phyloP scores from a whole-genome alignment of 2,888 invertebrate species.

The Harpalus rufipes region DNA sequence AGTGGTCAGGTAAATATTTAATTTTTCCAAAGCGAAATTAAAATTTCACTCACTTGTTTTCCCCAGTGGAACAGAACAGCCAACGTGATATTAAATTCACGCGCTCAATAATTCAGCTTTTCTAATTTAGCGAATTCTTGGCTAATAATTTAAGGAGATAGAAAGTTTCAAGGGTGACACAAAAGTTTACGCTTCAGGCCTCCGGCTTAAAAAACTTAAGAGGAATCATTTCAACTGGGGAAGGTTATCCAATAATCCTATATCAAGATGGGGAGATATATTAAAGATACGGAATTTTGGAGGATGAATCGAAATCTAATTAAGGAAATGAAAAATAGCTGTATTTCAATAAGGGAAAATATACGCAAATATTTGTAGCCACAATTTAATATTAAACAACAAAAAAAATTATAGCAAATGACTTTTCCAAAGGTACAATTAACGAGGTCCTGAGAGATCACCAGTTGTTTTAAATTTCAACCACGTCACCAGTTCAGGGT shows the following conservation, averaged over 20 bases:
- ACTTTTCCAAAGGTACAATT: no score
- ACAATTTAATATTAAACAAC: no score
- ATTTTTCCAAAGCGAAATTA: constrained; percentile 46
- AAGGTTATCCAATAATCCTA: constrained; percentile 55
- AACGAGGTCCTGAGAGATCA: no score
- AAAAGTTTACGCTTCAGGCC: constrained; percentile 39
- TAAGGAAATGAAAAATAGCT: no score
- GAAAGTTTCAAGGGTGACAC: constrained; percentile 49
- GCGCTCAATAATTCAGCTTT: constrained; percentile 37
- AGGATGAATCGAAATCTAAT: no score
- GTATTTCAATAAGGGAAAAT: no score
- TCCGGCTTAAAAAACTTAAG: constrained; percentile 52
- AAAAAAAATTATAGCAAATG: no score
- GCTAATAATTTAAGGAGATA: constrained; percentile 53
- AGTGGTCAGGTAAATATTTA: constrained; percentile 45
- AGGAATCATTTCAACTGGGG: constrained; percentile 35
- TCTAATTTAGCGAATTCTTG: constrained; percentile 46
- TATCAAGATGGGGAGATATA: constrained; percentile 40
- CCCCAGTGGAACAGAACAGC: constrained; percentile 5
- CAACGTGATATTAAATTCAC: constrained; percentile 58
- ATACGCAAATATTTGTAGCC: no score
- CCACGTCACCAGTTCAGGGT: no score
- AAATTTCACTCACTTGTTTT: constrained; percentile 36
- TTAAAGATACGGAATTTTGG: neutral
- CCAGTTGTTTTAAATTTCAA: no score